A percentile compares a stretch with the other conserved stretches of the same genome.
Evolutionary conservation across 2,113 vertebrate genomes (phyloP).

Genomic region (Sapayoa aenigma): DNA sequence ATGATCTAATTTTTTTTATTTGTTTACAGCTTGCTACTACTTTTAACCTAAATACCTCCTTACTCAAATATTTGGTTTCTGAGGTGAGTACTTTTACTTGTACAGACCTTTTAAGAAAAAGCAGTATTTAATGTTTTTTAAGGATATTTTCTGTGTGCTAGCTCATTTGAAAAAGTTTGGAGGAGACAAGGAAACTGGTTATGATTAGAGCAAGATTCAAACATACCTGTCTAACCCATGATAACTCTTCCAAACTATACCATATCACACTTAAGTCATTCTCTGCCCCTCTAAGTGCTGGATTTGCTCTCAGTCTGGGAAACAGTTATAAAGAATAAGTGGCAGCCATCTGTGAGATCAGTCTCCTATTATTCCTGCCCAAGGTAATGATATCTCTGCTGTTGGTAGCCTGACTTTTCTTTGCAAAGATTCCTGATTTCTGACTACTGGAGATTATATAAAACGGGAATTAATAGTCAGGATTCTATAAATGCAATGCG

Average conservation of each 20-base stretch:
- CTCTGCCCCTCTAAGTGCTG: not conserved
- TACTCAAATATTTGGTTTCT: constrained; percentile 45
- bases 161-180: not conserved
- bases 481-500: not conserved
- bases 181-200: not conserved
- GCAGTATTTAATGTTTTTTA: not conserved
- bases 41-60: constrained; percentile 27
- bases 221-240: not conserved
- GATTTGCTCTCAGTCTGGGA: not conserved
- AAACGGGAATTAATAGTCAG: not conserved
- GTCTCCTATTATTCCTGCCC: not conserved
- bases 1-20: not conserved
- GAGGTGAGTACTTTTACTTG: constrained; percentile 41
- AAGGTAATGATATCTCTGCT: not conserved
- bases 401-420: not conserved
- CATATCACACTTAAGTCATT: not conserved
- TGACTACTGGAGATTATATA: not conserved
- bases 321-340: not conserved
- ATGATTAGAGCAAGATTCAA: not conserved
- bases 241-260: not conserved
- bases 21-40: constrained; percentile 57
- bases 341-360: not conserved
- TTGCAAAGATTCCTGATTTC: not conserved
- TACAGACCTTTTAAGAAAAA: not conserved
- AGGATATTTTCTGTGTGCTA: not conserved